Conservation (phyloP, 2,797 vertebrate genomes). For the Platyrinchus mystaceus region DNA sequence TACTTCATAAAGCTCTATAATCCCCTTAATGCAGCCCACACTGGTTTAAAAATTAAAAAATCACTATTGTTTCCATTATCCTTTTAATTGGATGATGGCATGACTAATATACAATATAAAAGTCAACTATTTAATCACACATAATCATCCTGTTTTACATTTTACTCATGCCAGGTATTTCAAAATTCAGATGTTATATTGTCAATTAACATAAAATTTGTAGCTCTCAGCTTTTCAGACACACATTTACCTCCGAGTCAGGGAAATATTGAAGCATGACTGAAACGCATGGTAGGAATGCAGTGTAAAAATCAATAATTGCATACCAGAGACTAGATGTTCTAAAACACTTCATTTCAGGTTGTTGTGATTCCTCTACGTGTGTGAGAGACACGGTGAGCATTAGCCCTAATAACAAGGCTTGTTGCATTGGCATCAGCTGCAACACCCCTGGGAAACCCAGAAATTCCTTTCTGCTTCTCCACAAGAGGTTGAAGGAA, state of each 20-base stretch:
- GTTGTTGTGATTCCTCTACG: background rate
- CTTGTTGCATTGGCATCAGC: background rate
- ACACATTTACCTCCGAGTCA: background rate
- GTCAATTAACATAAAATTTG: slow-evolving; percentile 23
- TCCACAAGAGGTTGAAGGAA: background rate
- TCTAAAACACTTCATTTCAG: background rate
- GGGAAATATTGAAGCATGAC: background rate
- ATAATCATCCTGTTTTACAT: slow-evolving; percentile 31
- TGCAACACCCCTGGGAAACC: background rate
- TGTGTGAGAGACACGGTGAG: rapidly evolving
- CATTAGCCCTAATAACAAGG: background rate
- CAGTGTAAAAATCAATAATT: background rate
- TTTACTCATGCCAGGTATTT: slow-evolving; percentile 38
- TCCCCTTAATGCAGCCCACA: slow-evolving; percentile 37
- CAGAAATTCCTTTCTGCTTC: background rate
- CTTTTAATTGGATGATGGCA: slow-evolving; percentile 51
- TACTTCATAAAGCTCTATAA: slow-evolving; percentile 41
- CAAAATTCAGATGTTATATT: slow-evolving; percentile 14
- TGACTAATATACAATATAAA: slow-evolving; percentile 42
- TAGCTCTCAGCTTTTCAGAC: background rate
- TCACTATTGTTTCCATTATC: slow-evolving; percentile 40
- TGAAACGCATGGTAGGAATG: background rate
- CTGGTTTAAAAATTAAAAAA: slow-evolving; percentile 41
- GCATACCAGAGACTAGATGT: background rate
- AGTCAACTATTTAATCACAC: slow-evolving; percentile 36